Evolutionary conservation across 1,140 invertebrate genomes (phyloP).

Genomic region (Agrilus planipennis): DNA sequence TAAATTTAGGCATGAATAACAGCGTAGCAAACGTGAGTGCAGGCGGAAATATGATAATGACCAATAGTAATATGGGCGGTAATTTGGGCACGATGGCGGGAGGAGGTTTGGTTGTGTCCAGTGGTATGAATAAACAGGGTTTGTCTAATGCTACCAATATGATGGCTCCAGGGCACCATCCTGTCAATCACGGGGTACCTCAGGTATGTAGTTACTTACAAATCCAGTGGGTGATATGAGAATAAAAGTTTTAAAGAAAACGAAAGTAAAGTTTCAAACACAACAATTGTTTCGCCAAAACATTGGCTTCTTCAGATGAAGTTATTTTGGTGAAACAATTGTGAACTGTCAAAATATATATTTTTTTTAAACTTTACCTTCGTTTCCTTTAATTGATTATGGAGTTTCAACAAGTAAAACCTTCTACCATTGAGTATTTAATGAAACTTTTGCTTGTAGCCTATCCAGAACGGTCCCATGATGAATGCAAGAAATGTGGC

Average conservation of each 20-base stretch:
- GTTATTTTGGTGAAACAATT: background rate
- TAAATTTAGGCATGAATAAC: conserved; percentile 45
- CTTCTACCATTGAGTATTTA: too few species aligned
- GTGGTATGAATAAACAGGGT: conserved; percentile 58
- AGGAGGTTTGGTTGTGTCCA: conserved; percentile 47
- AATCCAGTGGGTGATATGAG: background rate
- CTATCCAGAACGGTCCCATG: conserved; percentile 61
- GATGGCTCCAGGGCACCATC: conserved; percentile 30
- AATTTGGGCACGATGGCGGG: conserved; percentile 47
- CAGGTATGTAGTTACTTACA: conserved; percentile 28
- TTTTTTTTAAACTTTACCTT: too few species aligned
- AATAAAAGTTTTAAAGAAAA: background rate
- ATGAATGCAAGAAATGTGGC: conserved; percentile 43
- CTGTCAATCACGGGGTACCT: conserved; percentile 34
- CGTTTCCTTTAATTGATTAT: background rate
- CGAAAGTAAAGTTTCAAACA: background rate
- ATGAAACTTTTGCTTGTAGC: conserved; percentile 12
- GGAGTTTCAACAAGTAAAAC: background rate
- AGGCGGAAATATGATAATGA: conserved; percentile 55
- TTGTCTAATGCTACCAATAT: conserved; percentile 38
- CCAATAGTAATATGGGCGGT: conserved; percentile 56
- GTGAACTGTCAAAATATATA: background rate
- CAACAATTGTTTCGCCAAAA: background rate
- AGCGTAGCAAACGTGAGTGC: conserved; percentile 33
- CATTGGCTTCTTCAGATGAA: background rate